Conservation (phyloP, 2,797 vertebrate species). For the Lates japonicus region DNA sequence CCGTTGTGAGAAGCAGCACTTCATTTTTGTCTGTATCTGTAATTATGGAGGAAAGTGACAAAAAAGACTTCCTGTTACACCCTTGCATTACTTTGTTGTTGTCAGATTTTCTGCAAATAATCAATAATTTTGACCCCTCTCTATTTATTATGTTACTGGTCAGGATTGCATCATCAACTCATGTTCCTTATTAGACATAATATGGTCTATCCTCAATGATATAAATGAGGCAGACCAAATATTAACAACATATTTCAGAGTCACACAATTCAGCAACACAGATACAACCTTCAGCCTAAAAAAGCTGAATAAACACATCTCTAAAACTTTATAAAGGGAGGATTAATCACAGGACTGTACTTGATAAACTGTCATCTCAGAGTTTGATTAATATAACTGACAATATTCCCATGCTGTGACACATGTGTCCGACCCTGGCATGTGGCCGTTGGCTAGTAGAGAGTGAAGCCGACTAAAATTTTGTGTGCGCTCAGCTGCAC, state of each 20-base stretch:
- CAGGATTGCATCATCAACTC: too few relatives aligned
- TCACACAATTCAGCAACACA: background rate
- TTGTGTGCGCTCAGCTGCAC: conserved; percentile 16
- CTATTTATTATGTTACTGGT: background rate
- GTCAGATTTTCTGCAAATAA: background rate
- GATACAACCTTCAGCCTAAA: background rate
- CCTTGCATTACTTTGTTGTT: background rate
- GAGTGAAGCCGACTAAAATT: conserved; percentile 29
- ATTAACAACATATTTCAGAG: background rate
- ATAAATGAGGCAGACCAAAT: background rate
- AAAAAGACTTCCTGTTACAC: background rate
- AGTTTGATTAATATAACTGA: conserved; percentile 20
- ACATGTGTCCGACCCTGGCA: conserved; percentile 37
- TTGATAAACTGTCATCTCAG: background rate
- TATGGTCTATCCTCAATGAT: too few relatives aligned
- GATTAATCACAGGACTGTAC: background rate
- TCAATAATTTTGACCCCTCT: too few relatives aligned
- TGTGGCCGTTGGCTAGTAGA: conserved; percentile 14
- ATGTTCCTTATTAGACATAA: too few relatives aligned
- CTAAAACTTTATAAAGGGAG: background rate
- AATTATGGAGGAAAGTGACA: background rate
- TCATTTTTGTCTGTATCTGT: background rate
- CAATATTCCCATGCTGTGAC: conserved; percentile 30
- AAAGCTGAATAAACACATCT: background rate
- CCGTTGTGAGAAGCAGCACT: background rate